phyloP scores from a whole-genome alignment of 1,140 invertebrate genomes.

The Meloidogyne floridensis region DNA sequence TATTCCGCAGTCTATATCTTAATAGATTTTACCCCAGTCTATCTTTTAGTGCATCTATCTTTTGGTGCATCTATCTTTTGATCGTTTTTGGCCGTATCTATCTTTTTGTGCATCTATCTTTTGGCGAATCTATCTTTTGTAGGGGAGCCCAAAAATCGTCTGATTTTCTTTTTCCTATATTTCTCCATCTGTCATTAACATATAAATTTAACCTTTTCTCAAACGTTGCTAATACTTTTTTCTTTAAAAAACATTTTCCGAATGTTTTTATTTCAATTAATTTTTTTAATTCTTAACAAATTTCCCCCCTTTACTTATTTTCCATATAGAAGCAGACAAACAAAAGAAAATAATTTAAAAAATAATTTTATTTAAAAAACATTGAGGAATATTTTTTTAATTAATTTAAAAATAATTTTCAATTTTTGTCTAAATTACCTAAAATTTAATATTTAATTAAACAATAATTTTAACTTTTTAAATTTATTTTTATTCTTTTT shows the following conservation, averaged over 20 bases:
- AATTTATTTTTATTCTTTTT: background rate
- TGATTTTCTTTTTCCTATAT: background rate
- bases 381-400: background rate
- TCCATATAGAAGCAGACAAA: background rate
- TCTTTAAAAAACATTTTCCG: background rate
- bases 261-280: conserved; percentile 10
- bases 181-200: background rate
- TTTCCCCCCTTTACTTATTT: background rate
- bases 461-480: no score
- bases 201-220: background rate
- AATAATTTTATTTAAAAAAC: background rate
- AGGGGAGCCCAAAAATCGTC: no score
- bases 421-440: no score
- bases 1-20: no score
- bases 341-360: background rate
- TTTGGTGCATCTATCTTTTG: no score
- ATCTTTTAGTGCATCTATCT: no score
- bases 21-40: no score
- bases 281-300: conserved; percentile 7
- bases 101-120: no score
- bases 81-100: no score
- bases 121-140: no score
- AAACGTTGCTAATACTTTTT: background rate
- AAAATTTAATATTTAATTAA: no score
- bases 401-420: no score